These are phyloP conservation scores for Polyommatus icarus DNA, from an alignment of 2,888 invertebrate genomes.

Conservation along the genomic window DNA sequence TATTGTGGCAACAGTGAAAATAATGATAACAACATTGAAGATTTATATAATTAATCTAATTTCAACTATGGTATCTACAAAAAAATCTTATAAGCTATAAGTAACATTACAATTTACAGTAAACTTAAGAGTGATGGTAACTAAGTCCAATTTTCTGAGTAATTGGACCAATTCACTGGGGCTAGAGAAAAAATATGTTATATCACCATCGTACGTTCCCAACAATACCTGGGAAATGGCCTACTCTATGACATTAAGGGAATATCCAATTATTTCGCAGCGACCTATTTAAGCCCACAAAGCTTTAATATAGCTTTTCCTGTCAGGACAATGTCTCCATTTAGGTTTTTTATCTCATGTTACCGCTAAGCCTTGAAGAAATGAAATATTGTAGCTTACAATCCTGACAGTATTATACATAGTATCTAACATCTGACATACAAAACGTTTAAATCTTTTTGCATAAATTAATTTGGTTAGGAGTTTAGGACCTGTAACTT, in stretches of 20 bases:
- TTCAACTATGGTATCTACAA: no score
- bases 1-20: no score
- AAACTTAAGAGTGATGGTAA: no score
- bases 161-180: neutral
- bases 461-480: no score
- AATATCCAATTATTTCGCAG: constrained; percentile 8
- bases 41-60: neutral
- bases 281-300: neutral
- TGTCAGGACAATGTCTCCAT: neutral
- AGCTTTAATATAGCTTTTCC: constrained; percentile 2
- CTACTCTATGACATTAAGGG: neutral
- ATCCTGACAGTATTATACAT: neutral
- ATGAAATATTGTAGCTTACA: neutral
- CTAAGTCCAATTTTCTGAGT: no score
- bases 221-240: neutral
- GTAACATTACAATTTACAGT: no score
- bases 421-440: neutral
- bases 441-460: neutral
- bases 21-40: no score
- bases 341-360: neutral
- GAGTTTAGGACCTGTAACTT: no score
- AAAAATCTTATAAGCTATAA: no score
- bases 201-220: neutral
- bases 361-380: neutral
- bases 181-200: neutral